Percentiles rank a stretch among this genome's conserved stretches.
Evolutionary conservation across 2,888 invertebrate genomes (phyloP).

Genomic region (Cephalotes varians): DNA sequence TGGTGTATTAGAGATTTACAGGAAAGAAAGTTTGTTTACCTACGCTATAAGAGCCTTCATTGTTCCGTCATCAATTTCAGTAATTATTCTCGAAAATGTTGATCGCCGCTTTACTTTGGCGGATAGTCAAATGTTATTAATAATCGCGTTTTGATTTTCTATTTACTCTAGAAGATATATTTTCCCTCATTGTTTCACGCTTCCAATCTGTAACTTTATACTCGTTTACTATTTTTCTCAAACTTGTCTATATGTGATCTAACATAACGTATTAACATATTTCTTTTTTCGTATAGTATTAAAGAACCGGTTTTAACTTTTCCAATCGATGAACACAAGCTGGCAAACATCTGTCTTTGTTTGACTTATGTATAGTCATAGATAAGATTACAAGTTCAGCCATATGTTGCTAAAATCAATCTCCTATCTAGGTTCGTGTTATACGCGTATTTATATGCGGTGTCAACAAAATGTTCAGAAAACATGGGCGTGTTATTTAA

Average conservation of each 20-base stretch:
- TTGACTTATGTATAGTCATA: slow-evolving; percentile 62
- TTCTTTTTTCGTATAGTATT: not conserved
- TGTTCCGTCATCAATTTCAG: slow-evolving; percentile 42
- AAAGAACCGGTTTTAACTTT: slow-evolving; percentile 36
- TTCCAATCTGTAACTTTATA: not conserved
- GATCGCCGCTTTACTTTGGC: slow-evolving; percentile 19
- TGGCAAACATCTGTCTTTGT: slow-evolving; percentile 74
- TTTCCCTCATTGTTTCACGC: not conserved
- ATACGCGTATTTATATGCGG: slow-evolving; percentile 12
- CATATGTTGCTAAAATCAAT: slow-evolving; percentile 71
- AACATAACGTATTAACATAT: slow-evolving; percentile 15
- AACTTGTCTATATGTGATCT: not conserved
- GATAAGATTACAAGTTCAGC: slow-evolving; percentile 70
- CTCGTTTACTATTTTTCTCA: not conserved
- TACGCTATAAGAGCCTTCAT: slow-evolving; percentile 41
- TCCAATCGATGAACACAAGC: slow-evolving; percentile 55
- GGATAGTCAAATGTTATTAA: slow-evolving; percentile 14
- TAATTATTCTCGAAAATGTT: slow-evolving; percentile 42
- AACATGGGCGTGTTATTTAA: slow-evolving; percentile 28
- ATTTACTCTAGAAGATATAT: not conserved
- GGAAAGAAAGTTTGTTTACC: slow-evolving; percentile 53
- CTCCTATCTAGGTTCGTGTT: slow-evolving; percentile 34
- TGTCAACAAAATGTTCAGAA: slow-evolving; percentile 31
- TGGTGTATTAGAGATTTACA: slow-evolving; percentile 41
- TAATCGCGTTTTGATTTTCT: not conserved